Evolutionary conservation across 2,113 vertebrate genomes (phyloP).

Genomic region (Aythya baeri): DNA sequence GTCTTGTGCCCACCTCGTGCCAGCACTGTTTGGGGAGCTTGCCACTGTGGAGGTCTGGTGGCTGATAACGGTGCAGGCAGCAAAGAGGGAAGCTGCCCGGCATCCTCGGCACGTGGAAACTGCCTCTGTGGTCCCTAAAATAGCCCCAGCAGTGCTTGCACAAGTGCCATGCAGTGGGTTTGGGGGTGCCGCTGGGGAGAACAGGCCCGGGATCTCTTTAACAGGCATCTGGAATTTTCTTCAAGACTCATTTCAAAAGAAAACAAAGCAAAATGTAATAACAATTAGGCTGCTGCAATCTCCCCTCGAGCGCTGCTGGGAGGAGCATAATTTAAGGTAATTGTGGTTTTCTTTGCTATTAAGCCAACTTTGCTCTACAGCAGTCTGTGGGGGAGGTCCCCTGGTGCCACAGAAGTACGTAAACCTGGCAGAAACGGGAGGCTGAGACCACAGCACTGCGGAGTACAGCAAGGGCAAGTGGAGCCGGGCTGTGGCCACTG

Average conservation of each 20-base stretch:
- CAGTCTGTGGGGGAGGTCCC: background rate
- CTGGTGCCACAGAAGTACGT: background rate
- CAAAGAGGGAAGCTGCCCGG: background rate
- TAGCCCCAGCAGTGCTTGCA: background rate
- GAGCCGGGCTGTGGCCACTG: background rate
- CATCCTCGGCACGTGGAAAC: background rate
- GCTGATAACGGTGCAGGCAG: too few species aligned
- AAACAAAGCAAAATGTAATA: background rate
- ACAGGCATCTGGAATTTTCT: background rate
- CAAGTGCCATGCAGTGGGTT: background rate
- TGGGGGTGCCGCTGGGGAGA: background rate
- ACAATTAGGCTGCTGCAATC: background rate
- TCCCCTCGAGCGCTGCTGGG: background rate
- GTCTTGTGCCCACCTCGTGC: too few species aligned
- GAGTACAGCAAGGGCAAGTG: rapidly evolving
- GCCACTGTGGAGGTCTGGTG: too few species aligned
- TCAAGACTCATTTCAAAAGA: background rate
- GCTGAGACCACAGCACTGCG: background rate
- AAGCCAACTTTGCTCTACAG: background rate
- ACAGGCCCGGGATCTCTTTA: background rate
- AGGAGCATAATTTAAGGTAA: background rate
- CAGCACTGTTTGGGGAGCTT: too few species aligned
- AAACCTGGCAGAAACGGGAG: background rate
- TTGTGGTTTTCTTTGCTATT: background rate
- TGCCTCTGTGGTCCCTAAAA: background rate